Evolutionary conservation across 2,888 invertebrate genomes (phyloP).

Genomic region (Athrips mouffetella): DNA sequence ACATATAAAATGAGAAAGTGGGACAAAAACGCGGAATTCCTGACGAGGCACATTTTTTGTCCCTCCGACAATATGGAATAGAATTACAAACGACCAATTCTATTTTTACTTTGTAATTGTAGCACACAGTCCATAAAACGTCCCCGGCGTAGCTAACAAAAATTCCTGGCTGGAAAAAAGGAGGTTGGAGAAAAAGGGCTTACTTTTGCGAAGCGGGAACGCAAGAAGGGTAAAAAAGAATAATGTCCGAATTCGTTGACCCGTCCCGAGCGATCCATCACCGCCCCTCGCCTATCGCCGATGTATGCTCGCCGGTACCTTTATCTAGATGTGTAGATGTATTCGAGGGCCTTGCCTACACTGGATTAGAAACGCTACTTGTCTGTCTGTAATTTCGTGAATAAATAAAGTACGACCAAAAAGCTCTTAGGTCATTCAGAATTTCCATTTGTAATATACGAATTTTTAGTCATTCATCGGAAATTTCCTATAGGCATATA

Average conservation of each 20-base stretch:
- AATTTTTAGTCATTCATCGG: neutral
- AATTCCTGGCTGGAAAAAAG: conserved; percentile 69
- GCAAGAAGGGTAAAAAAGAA: conserved; percentile 80
- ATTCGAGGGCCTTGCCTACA: conserved; percentile 53
- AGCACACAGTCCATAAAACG: conserved; percentile 71
- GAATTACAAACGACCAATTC: conserved; percentile 68
- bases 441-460: neutral
- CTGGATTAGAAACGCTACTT: conserved; percentile 64
- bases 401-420: conserved; percentile 26
- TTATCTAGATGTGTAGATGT: conserved; percentile 70
- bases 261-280: conserved; percentile 79
- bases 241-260: conserved; percentile 80
- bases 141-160: conserved; percentile 56
- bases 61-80: conserved; percentile 57
- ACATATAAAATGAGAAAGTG: conserved; percentile 19
- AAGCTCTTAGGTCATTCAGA: neutral
- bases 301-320: conserved; percentile 50
- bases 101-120: conserved; percentile 77
- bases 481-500: conserved; percentile 24
- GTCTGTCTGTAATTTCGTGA: conserved; percentile 42
- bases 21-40: conserved; percentile 30
- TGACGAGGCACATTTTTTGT: conserved; percentile 38
- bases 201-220: conserved; percentile 71
- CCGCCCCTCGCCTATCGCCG: conserved; percentile 70
- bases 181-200: conserved; percentile 76